A percentile compares a stretch with the other conserved stretches of the same genome.
Conservation (phyloP, 64 coral and sea anemone genomes). For the Montipora efflorescens region DNA sequence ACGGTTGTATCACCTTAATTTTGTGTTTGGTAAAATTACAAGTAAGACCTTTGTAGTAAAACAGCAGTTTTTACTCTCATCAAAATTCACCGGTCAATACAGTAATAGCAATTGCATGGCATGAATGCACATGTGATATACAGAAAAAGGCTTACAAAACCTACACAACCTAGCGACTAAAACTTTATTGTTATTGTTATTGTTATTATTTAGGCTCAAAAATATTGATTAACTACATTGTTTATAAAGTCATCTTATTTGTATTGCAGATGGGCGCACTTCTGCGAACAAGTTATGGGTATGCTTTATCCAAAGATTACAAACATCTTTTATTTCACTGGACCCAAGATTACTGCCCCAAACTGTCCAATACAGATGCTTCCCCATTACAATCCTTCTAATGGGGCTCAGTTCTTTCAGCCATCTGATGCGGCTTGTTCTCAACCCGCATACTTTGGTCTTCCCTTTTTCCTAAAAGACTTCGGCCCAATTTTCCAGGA, state of each 20-base stretch:
- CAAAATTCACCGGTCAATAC: too few species aligned
- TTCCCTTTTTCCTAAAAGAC: slow-evolving; percentile 96
- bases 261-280: slow-evolving; percentile 66
- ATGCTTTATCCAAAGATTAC: slow-evolving; percentile 93
- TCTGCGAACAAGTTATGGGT: slow-evolving; percentile 81
- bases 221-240: neutral
- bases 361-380: slow-evolving; percentile 98
- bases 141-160: too few species aligned
- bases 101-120: too few species aligned
- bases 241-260: neutral
- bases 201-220: too few species aligned
- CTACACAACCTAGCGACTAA: too few species aligned
- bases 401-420: slow-evolving; percentile 89
- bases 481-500: slow-evolving; percentile 95
- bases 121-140: too few species aligned
- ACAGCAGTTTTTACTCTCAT: too few species aligned
- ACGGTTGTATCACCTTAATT: too few species aligned
- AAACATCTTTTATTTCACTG: slow-evolving; percentile 84
- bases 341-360: slow-evolving; percentile 81
- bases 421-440: slow-evolving; percentile 46
- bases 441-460: slow-evolving; percentile 73
- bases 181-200: too few species aligned
- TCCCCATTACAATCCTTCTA: slow-evolving; percentile 93
- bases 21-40: too few species aligned
- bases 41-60: too few species aligned